These are phyloP conservation scores for Limenitis camilla DNA, from an alignment of 2,888 invertebrate species.

Conservation along the genomic window DNA sequence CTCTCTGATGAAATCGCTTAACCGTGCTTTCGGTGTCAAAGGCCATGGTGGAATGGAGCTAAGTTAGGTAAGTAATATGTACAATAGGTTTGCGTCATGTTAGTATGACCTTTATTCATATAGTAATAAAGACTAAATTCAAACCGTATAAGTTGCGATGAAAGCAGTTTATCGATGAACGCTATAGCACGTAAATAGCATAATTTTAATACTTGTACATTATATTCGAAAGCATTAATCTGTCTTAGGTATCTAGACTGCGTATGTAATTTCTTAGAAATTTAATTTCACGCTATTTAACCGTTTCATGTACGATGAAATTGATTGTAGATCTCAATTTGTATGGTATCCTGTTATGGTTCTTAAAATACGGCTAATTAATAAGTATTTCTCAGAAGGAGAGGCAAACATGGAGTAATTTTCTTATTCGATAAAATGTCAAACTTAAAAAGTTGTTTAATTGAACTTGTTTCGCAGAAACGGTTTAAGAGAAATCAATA, in stretches of 20 bases:
- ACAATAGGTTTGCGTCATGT: not conserved
- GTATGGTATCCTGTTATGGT: constrained; percentile 5
- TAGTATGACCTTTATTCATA: not conserved
- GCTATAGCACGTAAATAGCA: not conserved
- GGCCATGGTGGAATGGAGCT: constrained; percentile 11
- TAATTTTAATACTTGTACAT: not conserved
- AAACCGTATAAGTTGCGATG: not conserved
- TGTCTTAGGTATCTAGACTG: not conserved
- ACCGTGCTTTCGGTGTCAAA: constrained; percentile 14
- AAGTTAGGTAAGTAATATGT: not conserved
- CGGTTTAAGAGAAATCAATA: too few relatives aligned
- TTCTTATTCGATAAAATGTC: constrained; percentile 6
- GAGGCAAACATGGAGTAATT: not conserved
- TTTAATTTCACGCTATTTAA: not conserved
- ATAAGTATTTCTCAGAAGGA: constrained; percentile 4
- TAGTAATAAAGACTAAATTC: not conserved
- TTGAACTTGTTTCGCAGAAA: not conserved
- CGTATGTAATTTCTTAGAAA: not conserved
- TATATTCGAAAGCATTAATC: not conserved
- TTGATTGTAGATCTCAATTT: constrained; percentile 2
- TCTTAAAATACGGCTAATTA: constrained; percentile 6
- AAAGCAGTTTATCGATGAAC: not conserved
- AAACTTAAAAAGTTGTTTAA: constrained; percentile 4
- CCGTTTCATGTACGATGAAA: not conserved
- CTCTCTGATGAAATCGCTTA: constrained; percentile 12